A percentile compares a stretch with the other conserved stretches of the same genome.
Conservation (phyloP, 2,113 vertebrate genomes). For the Elephas maximus region DNA sequence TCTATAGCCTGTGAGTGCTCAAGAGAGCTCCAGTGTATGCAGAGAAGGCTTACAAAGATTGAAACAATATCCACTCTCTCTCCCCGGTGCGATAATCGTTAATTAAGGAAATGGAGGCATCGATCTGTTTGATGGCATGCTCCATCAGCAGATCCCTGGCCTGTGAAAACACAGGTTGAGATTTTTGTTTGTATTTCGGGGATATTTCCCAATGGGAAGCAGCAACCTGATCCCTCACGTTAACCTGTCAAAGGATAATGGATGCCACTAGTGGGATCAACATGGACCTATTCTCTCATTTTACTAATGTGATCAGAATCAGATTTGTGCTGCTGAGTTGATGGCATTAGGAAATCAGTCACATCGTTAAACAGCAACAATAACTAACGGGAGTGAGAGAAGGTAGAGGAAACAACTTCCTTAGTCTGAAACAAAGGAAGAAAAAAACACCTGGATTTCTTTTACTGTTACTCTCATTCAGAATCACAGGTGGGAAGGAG, state of each 20-base stretch:
- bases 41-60: conserved; percentile 25
- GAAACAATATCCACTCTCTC: neutral
- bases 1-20: neutral
- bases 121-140: neutral
- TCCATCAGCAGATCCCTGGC: conserved; percentile 11
- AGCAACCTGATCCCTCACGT: neutral
- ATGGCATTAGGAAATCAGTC: neutral
- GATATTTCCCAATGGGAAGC: neutral
- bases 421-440: conserved; percentile 23
- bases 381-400: neutral
- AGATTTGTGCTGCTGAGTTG: neutral
- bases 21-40: conserved; percentile 24
- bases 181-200: conserved; percentile 5
- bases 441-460: neutral
- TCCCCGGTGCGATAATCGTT: conserved; percentile 13
- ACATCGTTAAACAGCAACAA: neutral
- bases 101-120: conserved; percentile 43
- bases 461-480: neutral
- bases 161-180: conserved; percentile 51
- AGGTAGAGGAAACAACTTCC: neutral
- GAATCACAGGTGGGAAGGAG: neutral
- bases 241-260: neutral
- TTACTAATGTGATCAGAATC: conserved; percentile 39
- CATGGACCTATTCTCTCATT: conserved; percentile 38
- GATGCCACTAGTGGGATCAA: neutral